Evolutionary conservation across 2,113 vertebrate species (phyloP).

Genomic region (Percopsis transmontana): DNA sequence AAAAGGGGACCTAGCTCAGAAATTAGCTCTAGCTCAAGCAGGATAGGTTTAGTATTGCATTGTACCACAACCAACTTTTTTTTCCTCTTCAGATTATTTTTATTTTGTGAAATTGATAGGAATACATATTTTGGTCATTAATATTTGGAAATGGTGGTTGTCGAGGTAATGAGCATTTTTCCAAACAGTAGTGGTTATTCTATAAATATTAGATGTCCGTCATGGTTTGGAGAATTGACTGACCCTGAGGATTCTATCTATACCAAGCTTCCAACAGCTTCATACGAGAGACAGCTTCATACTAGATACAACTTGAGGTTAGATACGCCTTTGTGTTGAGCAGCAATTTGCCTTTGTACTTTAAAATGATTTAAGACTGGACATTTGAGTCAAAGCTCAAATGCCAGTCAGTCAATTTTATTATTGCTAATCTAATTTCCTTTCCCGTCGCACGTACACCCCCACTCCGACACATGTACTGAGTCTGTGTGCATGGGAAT

Average conservation of each 20-base stretch:
- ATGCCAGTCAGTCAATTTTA: conserved; percentile 10
- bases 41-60: conserved; percentile 3
- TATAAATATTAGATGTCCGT: conserved; percentile 57
- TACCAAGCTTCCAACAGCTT: conserved; percentile 33
- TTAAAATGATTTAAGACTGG: conserved; percentile 45
- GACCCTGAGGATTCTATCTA: conserved; percentile 62
- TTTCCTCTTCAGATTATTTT: too few relatives aligned
- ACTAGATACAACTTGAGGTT: conserved; percentile 6
- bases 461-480: conserved; percentile 44
- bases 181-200: conserved; percentile 29
- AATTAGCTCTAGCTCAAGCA: conserved; percentile 17
- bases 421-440: conserved; percentile 70
- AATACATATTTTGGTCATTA: conserved; percentile 3
- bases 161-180: conserved; percentile 17
- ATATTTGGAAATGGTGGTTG: conserved; percentile 1
- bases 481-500: conserved; percentile 62
- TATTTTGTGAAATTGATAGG: neutral
- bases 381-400: conserved; percentile 21
- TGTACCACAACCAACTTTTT: conserved; percentile 9
- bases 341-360: conserved; percentile 24
- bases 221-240: conserved; percentile 56
- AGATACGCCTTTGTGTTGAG: conserved; percentile 46
- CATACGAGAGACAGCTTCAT: conserved; percentile 29
- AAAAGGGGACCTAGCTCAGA: conserved; percentile 23
- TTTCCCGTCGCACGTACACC: conserved; percentile 52